These are phyloP conservation scores for Conchocele bisecta DNA, from an alignment of 2,888 invertebrate genomes.

Conservation along the genomic window DNA sequence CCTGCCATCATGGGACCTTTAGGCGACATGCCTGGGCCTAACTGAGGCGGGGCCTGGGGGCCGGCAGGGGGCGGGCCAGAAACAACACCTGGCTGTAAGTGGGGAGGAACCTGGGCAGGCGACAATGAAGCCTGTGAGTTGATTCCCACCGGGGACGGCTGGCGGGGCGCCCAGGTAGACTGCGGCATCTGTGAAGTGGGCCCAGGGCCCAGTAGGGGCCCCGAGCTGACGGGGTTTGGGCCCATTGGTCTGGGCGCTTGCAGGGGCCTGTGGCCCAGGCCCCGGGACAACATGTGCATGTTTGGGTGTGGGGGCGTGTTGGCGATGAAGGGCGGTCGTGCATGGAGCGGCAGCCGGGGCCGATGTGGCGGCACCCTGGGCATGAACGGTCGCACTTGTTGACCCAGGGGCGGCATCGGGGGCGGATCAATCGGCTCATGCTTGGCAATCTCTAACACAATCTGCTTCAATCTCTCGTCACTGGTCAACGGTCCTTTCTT, in stretches of 20 bases:
- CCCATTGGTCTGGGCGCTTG: background rate
- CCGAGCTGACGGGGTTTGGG: background rate
- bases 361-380: background rate
- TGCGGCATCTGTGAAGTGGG: background rate
- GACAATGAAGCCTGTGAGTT: background rate
- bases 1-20: too few relatives aligned
- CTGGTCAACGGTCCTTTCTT: slow-evolving; percentile 20
- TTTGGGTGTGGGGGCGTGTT: background rate
- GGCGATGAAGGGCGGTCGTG: slow-evolving; percentile 16
- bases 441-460: slow-evolving; percentile 47
- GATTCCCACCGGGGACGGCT: background rate
- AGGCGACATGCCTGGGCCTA: background rate
- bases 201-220: slow-evolving; percentile 3
- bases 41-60: background rate
- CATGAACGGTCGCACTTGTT: background rate
- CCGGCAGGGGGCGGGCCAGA: background rate
- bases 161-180: background rate
- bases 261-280: slow-evolving; percentile 12
- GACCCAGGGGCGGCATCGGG: slow-evolving; percentile 17
- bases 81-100: background rate
- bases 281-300: background rate
- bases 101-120: slow-evolving; percentile 14
- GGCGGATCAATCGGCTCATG: slow-evolving; percentile 47
- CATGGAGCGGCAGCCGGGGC: background rate
- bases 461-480: slow-evolving; percentile 47